Evolutionary conservation across 2,888 invertebrate genomes (phyloP).

Genomic region (Gibbula magus): DNA sequence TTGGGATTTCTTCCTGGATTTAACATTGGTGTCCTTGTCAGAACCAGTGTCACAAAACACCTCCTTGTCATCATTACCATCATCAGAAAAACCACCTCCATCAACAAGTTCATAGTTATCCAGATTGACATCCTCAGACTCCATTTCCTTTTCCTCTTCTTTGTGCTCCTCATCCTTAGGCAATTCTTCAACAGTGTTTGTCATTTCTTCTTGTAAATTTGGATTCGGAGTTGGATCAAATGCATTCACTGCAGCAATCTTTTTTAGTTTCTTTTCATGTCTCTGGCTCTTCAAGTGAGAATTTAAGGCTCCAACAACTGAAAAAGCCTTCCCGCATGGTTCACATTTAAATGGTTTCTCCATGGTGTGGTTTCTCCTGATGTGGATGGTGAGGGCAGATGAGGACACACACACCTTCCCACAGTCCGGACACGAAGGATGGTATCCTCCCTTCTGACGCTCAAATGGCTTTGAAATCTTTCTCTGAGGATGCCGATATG

Average conservation of each 20-base stretch:
- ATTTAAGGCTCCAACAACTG: conserved; percentile 24
- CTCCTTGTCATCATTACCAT: conserved; percentile 32
- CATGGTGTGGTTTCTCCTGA: conserved; percentile 45
- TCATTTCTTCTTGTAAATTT: conserved; percentile 12
- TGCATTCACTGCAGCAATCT: background rate
- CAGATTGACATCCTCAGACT: conserved; percentile 20
- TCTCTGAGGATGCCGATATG: conserved; percentile 54
- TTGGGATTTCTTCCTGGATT: conserved; percentile 29
- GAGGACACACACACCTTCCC: conserved; percentile 38
- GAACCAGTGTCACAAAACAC: background rate
- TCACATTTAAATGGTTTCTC: conserved; percentile 52
- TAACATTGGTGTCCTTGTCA: background rate
- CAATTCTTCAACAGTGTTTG: background rate
- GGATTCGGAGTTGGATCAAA: background rate
- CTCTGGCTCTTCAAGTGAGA: conserved; percentile 42
- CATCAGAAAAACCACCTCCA: background rate
- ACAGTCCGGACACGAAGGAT: conserved; percentile 54
- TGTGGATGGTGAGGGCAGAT: conserved; percentile 50
- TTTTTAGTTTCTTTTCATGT: conserved; percentile 36
- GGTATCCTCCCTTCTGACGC: conserved; percentile 42
- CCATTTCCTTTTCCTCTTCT: conserved; percentile 3
- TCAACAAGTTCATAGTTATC: background rate
- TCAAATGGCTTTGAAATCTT: conserved; percentile 41
- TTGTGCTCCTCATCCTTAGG: conserved; percentile 19
- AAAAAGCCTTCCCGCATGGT: conserved; percentile 33